These are phyloP conservation scores for Drosophila rhopaloa DNA, from an alignment of 1,140 invertebrate genomes.

Conservation along the genomic window DNA sequence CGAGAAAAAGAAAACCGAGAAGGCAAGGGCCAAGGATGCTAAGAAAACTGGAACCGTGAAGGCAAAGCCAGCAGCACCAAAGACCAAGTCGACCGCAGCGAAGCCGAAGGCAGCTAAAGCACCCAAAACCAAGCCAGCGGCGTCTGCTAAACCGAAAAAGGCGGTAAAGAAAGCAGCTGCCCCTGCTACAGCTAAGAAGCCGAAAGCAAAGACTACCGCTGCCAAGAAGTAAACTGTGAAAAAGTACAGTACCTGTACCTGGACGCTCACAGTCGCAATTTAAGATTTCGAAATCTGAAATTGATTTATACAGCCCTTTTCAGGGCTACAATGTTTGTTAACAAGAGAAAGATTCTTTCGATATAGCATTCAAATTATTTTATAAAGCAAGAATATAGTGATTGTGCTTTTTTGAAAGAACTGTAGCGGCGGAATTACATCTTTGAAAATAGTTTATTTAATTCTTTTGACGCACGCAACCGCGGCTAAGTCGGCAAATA, in stretches of 20 bases:
- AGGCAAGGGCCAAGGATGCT: constrained; percentile 29
- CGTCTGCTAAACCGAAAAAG: constrained; percentile 25
- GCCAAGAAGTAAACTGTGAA: constrained; percentile 15
- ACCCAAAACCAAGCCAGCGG: constrained; percentile 14
- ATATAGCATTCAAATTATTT: not conserved
- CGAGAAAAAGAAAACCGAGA: constrained; percentile 49
- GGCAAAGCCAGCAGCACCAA: constrained; percentile 29
- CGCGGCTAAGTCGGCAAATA: too few species aligned
- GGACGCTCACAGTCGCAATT: not conserved
- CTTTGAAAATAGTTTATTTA: too few species aligned
- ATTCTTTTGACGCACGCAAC: too few species aligned
- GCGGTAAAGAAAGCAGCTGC: constrained; percentile 8
- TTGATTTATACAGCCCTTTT: not conserved
- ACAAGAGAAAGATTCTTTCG: not conserved
- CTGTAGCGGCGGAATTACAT: too few species aligned
- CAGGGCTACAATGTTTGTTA: not conserved
- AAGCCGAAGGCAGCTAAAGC: constrained; percentile 20
- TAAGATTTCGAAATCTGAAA: not conserved
- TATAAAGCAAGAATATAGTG: too few species aligned
- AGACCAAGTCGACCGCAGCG: constrained; percentile 24
- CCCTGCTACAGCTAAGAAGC: constrained; percentile 19
- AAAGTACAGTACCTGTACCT: too few species aligned
- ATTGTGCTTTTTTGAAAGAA: too few species aligned
- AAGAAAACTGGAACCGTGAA: constrained; percentile 26
- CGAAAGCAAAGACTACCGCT: constrained; percentile 31